phyloP scores from a whole-genome alignment of 64 coral and sea anemone genomes.

The Pachyseris speciosa region DNA sequence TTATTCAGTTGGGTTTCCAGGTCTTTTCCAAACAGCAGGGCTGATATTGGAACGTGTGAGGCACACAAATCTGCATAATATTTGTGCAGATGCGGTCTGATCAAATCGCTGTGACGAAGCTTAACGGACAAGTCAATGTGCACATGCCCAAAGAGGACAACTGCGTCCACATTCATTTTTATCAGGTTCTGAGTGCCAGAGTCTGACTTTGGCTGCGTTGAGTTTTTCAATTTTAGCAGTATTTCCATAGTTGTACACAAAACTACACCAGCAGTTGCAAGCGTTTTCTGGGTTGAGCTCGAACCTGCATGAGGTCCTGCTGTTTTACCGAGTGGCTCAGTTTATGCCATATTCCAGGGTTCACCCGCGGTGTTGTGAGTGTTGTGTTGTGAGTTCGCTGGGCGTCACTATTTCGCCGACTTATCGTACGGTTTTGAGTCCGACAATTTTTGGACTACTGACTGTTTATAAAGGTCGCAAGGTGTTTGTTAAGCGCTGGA shows the following conservation, averaged over 20 bases:
- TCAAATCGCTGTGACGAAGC: too few relatives aligned
- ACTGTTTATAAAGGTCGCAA: background rate
- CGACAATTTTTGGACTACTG: background rate
- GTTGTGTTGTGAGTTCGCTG: background rate
- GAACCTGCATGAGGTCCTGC: conserved; percentile 10
- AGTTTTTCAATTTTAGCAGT: background rate
- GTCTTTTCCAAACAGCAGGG: too few relatives aligned
- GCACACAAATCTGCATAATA: too few relatives aligned
- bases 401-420: background rate
- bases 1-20: too few relatives aligned
- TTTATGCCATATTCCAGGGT: conserved; percentile 5
- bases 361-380: background rate
- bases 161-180: background rate
- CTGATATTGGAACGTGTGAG: too few relatives aligned
- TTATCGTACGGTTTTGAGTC: conserved; percentile 21
- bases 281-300: conserved; percentile 13
- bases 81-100: too few relatives aligned
- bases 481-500: background rate
- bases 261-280: background rate
- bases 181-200: background rate
- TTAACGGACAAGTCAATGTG: too few relatives aligned
- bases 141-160: conserved; percentile 3
- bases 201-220: background rate
- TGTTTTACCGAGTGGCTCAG: conserved; percentile 17
- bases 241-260: background rate